Conservation (phyloP, 1,140 invertebrate species). For the Drosophila simulans region DNA sequence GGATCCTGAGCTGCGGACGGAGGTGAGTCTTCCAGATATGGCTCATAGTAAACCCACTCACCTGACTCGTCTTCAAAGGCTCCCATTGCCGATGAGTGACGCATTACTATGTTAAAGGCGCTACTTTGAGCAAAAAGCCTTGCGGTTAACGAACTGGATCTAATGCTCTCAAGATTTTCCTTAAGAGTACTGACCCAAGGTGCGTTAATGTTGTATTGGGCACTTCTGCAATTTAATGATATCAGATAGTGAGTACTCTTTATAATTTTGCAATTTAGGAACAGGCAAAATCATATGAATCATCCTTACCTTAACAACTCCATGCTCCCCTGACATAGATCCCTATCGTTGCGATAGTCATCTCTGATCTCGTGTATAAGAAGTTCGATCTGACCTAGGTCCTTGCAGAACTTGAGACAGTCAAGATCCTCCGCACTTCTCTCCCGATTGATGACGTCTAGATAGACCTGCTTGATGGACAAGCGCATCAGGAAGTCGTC, state of each 20-base stretch:
- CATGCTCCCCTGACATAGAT: conserved; percentile 26
- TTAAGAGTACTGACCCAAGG: not conserved
- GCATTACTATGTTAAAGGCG: not conserved
- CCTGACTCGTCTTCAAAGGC: not conserved
- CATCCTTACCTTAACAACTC: conserved; percentile 24
- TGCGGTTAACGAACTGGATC: not conserved
- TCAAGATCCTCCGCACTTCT: conserved; percentile 26
- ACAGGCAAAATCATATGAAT: no score
- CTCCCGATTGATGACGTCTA: conserved; percentile 47
- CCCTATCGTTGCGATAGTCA: not conserved
- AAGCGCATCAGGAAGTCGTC: conserved; percentile 35
- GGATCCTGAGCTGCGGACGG: conserved; percentile 28
- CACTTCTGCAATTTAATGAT: not conserved
- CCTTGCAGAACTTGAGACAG: conserved; percentile 50
- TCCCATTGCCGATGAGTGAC: not conserved
- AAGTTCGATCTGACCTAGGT: conserved; percentile 36
- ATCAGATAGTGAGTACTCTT: no score
- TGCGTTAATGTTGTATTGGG: conserved; percentile 1
- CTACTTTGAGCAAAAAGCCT: not conserved
- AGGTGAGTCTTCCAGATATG: not conserved
- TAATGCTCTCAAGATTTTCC: not conserved
- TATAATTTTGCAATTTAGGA: no score
- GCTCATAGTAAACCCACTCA: not conserved
- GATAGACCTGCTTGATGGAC: conserved; percentile 37
- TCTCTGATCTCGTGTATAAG: conserved; percentile 16